Evolutionary conservation across 2,113 vertebrate species (phyloP).

Genomic region (Melierax canorus): DNA sequence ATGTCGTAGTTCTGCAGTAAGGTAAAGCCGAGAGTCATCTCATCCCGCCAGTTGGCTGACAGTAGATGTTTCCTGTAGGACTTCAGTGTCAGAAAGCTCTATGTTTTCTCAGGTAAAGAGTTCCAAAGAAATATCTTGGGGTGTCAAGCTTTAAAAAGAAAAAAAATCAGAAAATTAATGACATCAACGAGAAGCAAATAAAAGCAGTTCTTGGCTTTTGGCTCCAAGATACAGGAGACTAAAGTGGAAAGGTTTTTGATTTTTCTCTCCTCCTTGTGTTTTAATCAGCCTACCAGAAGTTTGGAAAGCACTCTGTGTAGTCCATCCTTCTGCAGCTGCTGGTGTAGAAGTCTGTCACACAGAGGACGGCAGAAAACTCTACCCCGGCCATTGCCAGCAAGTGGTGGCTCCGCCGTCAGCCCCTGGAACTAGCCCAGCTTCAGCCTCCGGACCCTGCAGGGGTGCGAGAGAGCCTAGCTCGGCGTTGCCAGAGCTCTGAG

Average conservation of each 20-base stretch:
- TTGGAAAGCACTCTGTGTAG: neutral
- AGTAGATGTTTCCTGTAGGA: neutral
- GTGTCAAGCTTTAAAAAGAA: neutral
- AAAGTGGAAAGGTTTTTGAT: neutral
- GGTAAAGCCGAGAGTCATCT: neutral
- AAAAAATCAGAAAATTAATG: neutral
- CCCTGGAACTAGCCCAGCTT: neutral
- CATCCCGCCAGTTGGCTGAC: neutral
- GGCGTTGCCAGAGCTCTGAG: accelerated
- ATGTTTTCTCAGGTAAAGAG: neutral
- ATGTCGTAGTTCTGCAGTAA: neutral
- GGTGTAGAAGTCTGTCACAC: neutral
- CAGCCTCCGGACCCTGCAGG: neutral
- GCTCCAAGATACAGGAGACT: neutral
- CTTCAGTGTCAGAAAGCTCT: neutral
- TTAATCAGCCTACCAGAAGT: neutral
- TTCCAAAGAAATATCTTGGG: neutral
- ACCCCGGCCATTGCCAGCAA: accelerated
- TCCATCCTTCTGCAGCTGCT: neutral
- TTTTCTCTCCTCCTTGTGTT: neutral
- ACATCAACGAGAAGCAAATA: neutral
- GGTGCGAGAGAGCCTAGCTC: neutral
- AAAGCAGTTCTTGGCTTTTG: neutral
- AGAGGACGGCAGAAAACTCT: neutral
- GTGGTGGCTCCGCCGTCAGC: neutral